Conservation (phyloP, 2,888 invertebrate species). For the Exocentrus adspersus region DNA sequence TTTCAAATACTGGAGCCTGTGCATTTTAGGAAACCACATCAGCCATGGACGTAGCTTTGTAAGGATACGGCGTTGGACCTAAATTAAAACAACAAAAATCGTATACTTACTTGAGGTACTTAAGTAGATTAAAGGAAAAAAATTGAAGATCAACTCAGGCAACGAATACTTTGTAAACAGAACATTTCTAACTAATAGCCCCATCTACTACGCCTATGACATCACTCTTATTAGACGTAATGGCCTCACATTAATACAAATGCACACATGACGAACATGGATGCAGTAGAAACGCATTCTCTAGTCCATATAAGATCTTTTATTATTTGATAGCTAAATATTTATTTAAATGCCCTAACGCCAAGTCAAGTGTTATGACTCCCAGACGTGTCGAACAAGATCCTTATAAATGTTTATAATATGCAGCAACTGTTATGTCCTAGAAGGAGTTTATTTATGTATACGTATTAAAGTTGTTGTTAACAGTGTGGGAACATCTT, state of each 20-base stretch:
- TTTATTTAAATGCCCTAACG: neutral
- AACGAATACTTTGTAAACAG: too few relatives aligned
- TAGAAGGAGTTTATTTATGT: neutral
- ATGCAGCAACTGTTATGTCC: neutral
- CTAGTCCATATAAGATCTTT: slow-evolving; percentile 4
- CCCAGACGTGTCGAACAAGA: neutral
- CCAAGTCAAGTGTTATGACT: neutral
- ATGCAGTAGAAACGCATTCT: slow-evolving; percentile 2
- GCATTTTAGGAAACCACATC: slow-evolving; percentile 1
- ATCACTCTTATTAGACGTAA: neutral
- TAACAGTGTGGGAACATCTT: neutral
- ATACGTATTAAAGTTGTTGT: neutral
- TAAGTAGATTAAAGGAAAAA: too few relatives aligned
- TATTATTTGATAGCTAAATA: slow-evolving; percentile 4
- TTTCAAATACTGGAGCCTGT: slow-evolving; percentile 13
- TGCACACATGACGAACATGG: slow-evolving; percentile 3
- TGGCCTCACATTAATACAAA: neutral
- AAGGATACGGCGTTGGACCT: too few relatives aligned
- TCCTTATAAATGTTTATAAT: slow-evolving; percentile 7
- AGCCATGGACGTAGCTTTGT: slow-evolving; percentile 3
- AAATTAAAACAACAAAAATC: too few relatives aligned
- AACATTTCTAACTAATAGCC: too few relatives aligned
- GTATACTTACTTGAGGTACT: too few relatives aligned
- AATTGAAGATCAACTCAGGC: too few relatives aligned
- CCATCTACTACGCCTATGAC: slow-evolving; percentile 6